Conservation (phyloP, 2,797 vertebrate genomes). For the Rhinophrynus dorsalis region DNA sequence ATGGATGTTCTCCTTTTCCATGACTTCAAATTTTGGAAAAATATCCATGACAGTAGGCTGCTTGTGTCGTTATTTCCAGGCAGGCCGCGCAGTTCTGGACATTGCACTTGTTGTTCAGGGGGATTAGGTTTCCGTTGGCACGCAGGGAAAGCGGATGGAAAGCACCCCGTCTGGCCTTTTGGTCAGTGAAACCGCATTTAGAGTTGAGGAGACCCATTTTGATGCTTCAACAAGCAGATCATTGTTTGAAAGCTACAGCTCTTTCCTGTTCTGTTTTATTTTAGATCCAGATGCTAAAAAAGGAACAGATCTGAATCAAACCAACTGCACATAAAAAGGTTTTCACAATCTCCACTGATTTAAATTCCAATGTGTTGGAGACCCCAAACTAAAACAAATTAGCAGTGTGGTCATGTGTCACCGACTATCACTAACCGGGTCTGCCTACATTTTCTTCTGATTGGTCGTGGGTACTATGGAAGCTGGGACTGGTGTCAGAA, state of each 20-base stretch:
- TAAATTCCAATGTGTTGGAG: not conserved
- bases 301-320: no score
- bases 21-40: not conserved
- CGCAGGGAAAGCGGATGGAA: not conserved
- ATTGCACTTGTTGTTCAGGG: conserved; percentile 9
- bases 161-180: not conserved
- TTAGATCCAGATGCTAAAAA: conserved; percentile 9
- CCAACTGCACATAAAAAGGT: no score
- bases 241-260: not conserved
- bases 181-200: not conserved
- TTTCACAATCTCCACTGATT: no score
- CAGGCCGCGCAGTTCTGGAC: not conserved
- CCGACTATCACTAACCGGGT: no score
- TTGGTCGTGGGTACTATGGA: no score
- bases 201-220: conserved; percentile 4
- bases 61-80: conserved; percentile 20
- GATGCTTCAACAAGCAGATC: conserved; percentile 3
- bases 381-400: not conserved
- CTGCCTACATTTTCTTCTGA: not conserved
- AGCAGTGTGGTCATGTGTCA: no score
- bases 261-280: not conserved
- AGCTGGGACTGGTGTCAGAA: no score
- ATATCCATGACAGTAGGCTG: not conserved
- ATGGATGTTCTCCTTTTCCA: not conserved
- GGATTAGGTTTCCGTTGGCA: not conserved